phyloP scores from a whole-genome alignment of 1,140 invertebrate species.

The Drosophila erecta region DNA sequence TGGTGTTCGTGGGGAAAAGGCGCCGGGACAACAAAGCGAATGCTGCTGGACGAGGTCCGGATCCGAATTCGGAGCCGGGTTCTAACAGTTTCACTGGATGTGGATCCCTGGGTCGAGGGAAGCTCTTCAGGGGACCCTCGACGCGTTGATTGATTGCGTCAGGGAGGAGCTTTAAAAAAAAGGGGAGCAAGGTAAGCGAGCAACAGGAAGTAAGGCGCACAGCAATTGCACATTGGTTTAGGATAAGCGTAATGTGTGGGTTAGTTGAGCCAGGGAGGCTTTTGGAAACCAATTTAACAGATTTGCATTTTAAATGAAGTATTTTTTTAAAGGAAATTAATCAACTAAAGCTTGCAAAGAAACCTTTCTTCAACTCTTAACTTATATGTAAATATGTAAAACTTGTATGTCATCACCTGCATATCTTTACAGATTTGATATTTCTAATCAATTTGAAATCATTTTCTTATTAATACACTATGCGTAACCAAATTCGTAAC shows the following conservation, averaged over 20 bases:
- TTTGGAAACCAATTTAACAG: conserved; percentile 8
- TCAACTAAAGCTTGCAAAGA: too few relatives aligned
- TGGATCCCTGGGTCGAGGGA: conserved; percentile 1
- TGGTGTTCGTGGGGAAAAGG: conserved; percentile 26
- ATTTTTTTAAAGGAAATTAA: too few relatives aligned
- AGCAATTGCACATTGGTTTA: conserved; percentile 48
- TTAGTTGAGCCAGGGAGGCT: conserved; percentile 2
- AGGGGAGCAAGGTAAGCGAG: neutral
- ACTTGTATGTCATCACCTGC: too few relatives aligned
- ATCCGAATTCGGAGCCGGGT: neutral
- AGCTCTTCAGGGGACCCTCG: conserved; percentile 41
- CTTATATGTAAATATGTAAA: too few relatives aligned
- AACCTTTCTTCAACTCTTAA: too few relatives aligned
- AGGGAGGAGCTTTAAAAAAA: conserved; percentile 15
- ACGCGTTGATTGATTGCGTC: conserved; percentile 78
- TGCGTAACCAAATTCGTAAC: neutral
- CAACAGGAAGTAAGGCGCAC: conserved; percentile 13
- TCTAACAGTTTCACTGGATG: conserved; percentile 5
- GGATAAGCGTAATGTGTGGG: neutral
- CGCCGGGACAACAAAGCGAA: conserved; percentile 60
- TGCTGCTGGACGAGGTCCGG: conserved; percentile 18
- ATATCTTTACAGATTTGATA: too few relatives aligned
- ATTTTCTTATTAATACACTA: neutral
- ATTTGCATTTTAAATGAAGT: too few relatives aligned
- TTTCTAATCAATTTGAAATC: too few relatives aligned